Conservation (phyloP, 2,797 vertebrate species). For the Manis pentadactyla region DNA sequence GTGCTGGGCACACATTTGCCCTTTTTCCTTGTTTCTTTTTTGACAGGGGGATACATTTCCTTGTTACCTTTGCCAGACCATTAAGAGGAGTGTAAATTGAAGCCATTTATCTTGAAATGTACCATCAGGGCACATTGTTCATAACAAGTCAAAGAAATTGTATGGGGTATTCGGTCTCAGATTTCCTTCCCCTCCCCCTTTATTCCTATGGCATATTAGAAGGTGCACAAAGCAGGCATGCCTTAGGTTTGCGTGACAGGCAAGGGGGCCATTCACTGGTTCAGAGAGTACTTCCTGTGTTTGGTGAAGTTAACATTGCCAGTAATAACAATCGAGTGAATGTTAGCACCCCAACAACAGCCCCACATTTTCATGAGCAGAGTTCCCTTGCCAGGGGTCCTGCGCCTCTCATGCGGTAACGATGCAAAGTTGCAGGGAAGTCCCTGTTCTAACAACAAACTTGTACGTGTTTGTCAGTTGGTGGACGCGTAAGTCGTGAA, state of each 20-base stretch:
- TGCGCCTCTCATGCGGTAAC: not conserved
- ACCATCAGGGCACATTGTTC: constrained; percentile 84
- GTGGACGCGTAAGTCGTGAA: constrained; percentile 97
- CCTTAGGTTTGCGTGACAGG: not conserved
- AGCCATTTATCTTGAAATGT: constrained; percentile 85
- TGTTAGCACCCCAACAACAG: not conserved
- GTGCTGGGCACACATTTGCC: constrained; percentile 56
- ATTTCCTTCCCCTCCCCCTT: constrained; percentile 24
- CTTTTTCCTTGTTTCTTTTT: constrained; percentile 67
- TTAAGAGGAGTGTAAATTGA: constrained; percentile 86
- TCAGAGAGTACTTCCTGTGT: not conserved
- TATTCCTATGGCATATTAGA: constrained; percentile 58
- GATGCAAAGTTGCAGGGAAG: not conserved
- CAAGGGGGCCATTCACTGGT: not conserved
- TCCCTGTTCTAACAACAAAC: constrained; percentile 78
- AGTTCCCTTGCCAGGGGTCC: not conserved
- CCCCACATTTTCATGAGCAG: not conserved
- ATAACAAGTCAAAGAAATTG: constrained; percentile 86
- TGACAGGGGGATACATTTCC: constrained; percentile 76
- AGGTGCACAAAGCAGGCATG: not conserved
- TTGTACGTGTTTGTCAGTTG: constrained; percentile 89
- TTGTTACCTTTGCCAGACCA: constrained; percentile 81
- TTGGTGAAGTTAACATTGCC: not conserved
- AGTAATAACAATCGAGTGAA: not conserved
- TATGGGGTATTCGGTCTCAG: constrained; percentile 81